Evolutionary conservation across 2,797 vertebrate species (phyloP).

Genomic region (Chelon auratus): DNA sequence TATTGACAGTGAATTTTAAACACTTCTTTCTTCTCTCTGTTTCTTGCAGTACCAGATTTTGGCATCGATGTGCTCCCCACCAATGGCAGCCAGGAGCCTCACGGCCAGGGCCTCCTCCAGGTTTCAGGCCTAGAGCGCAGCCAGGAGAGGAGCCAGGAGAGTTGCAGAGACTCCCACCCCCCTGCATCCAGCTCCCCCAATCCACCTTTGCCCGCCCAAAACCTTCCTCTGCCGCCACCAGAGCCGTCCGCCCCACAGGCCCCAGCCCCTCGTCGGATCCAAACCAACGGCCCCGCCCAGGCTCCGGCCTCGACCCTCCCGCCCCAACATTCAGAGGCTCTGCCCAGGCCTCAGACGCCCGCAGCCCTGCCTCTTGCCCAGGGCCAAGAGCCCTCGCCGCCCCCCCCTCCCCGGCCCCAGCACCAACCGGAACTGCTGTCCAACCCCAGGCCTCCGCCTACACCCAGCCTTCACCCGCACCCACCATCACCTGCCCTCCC

Average conservation of each 20-base stretch:
- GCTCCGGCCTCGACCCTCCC: conserved; percentile 82
- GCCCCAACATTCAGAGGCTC: conserved; percentile 75
- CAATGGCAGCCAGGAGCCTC: conserved; percentile 91
- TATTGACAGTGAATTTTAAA: not conserved
- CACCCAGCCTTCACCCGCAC: conserved; percentile 79
- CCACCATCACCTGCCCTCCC: conserved; percentile 84
- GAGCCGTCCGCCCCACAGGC: conserved; percentile 45
- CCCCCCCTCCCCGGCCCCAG: conserved; percentile 70
- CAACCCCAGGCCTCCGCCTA: conserved; percentile 76
- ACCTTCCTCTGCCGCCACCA: conserved; percentile 58
- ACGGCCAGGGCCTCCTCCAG: conserved; percentile 89
- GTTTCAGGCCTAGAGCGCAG: conserved; percentile 98
- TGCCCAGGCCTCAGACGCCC: conserved; percentile 76
- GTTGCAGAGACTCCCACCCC: conserved; percentile 84
- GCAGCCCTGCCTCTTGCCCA: conserved; percentile 81
- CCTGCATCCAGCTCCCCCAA: conserved; percentile 85
- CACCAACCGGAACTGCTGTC: conserved; percentile 77
- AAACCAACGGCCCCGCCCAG: conserved; percentile 65
- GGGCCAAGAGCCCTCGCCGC: conserved; percentile 77
- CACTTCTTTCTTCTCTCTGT: conserved; percentile 20
- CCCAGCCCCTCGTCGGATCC: conserved; percentile 79
- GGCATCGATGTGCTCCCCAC: conserved; percentile 86
- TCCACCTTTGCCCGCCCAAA: conserved; percentile 78
- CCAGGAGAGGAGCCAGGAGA: conserved; percentile 96
- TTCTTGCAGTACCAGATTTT: conserved; percentile 88